These are phyloP conservation scores for Murina feae DNA, from an alignment of 2,113 vertebrate genomes.

Conservation along the genomic window DNA sequence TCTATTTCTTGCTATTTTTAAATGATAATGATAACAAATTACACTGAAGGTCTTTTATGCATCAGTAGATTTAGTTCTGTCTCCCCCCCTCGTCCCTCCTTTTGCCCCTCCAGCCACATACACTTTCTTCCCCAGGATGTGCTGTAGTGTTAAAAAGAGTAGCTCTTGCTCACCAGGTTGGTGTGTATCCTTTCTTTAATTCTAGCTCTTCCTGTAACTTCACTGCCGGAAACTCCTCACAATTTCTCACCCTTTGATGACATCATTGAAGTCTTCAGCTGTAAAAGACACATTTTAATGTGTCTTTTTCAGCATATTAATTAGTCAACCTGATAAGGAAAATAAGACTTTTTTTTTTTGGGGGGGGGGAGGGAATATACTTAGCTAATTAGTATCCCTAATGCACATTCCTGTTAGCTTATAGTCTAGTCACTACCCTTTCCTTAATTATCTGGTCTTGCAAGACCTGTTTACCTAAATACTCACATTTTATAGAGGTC, in stretches of 20 bases:
- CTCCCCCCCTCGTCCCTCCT: no score
- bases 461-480: no score
- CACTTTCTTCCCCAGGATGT: background rate
- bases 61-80: background rate
- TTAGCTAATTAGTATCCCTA: no score
- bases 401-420: no score
- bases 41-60: background rate
- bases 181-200: background rate
- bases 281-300: background rate
- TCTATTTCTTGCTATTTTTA: background rate
- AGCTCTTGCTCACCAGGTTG: background rate
- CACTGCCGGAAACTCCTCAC: background rate
- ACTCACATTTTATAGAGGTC: no score
- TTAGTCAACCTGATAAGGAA: background rate
- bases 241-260: background rate
- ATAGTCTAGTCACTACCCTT: no score
- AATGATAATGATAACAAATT: background rate
- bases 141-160: rapidly evolving
- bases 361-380: no score
- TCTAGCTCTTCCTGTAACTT: background rate
- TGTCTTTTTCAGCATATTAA: background rate
- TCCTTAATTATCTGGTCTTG: no score
- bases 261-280: background rate
- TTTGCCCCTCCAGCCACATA: background rate
- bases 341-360: no score